A percentile compares a stretch with the other conserved stretches of the same genome.
Evolutionary conservation across 2,888 invertebrate genomes (phyloP).

Genomic region (Megamerina dolium): DNA sequence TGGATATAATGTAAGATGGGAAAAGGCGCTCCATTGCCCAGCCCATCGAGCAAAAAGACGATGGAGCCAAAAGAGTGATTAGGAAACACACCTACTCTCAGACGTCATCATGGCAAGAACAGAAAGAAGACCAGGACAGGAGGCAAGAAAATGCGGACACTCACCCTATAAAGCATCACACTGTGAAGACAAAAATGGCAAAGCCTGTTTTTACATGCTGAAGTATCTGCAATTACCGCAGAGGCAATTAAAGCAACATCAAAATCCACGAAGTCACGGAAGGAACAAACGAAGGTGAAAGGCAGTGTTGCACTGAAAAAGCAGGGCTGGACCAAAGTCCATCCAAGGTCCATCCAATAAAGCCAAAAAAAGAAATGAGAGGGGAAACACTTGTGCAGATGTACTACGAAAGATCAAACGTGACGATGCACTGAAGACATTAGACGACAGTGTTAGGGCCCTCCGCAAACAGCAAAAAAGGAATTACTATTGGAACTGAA

Average conservation of each 20-base stretch:
- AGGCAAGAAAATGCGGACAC: neutral
- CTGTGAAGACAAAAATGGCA: neutral
- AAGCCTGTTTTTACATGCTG: neutral
- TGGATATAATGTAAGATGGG: neutral
- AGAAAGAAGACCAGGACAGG: neutral
- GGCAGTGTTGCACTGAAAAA: too few relatives aligned
- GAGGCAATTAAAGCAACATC: neutral
- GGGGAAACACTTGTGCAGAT: neutral
- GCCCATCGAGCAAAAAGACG: too few relatives aligned
- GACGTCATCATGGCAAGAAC: neutral
- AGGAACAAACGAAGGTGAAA: too few relatives aligned
- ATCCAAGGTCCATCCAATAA: too few relatives aligned
- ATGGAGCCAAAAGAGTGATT: neutral
- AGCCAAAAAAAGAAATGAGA: too few relatives aligned
- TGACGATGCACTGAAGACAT: neutral
- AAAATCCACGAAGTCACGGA: too few relatives aligned
- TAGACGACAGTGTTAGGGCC: neutral
- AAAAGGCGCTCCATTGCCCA: neutral
- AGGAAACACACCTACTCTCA: neutral
- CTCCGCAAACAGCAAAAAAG: constrained; percentile 2
- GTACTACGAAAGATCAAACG: neutral
- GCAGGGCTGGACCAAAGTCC: too few relatives aligned
- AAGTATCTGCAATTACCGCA: neutral
- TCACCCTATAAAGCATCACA: neutral
- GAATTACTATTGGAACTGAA: too few relatives aligned